Evolutionary conservation across 1,140 invertebrate genomes (phyloP).

Genomic region (Stratiolaelaps scimitus): DNA sequence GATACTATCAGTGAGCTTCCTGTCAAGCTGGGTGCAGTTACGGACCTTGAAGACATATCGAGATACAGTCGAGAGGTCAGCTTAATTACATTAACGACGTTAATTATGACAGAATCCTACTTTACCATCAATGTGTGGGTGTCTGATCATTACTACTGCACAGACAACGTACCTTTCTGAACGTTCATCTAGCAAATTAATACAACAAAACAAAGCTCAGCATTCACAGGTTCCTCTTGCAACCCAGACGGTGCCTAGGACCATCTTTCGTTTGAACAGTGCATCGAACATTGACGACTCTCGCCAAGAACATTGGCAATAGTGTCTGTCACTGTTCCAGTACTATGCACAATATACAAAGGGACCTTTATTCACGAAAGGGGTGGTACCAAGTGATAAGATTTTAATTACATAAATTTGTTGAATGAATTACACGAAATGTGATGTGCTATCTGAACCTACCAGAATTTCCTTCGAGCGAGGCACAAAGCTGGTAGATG

Average conservation of each 20-base stretch:
- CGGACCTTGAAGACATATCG: conserved; percentile 44
- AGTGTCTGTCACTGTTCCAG: too few species aligned
- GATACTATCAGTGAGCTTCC: conserved; percentile 51
- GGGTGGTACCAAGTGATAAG: too few species aligned
- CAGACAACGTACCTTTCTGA: neutral
- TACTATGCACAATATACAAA: too few species aligned
- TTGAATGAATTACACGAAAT: neutral
- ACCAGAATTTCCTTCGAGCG: conserved; percentile 18
- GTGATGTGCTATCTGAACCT: neutral
- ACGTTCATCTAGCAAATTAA: too few species aligned
- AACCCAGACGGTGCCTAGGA: too few species aligned
- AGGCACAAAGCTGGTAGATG: neutral
- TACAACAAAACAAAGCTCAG: too few species aligned
- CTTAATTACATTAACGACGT: conserved; percentile 51
- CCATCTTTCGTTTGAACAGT: too few species aligned
- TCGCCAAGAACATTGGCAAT: too few species aligned
- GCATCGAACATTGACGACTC: too few species aligned
- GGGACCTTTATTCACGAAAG: too few species aligned
- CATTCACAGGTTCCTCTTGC: too few species aligned
- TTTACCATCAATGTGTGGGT: neutral
- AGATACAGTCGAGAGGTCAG: too few species aligned
- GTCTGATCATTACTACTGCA: neutral
- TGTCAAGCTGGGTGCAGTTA: conserved; percentile 74
- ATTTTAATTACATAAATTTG: neutral
- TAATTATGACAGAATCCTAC: conserved; percentile 44